These are phyloP conservation scores for Ochotona princeps DNA, from an alignment of 2,113 vertebrate species.

Conservation along the genomic window DNA sequence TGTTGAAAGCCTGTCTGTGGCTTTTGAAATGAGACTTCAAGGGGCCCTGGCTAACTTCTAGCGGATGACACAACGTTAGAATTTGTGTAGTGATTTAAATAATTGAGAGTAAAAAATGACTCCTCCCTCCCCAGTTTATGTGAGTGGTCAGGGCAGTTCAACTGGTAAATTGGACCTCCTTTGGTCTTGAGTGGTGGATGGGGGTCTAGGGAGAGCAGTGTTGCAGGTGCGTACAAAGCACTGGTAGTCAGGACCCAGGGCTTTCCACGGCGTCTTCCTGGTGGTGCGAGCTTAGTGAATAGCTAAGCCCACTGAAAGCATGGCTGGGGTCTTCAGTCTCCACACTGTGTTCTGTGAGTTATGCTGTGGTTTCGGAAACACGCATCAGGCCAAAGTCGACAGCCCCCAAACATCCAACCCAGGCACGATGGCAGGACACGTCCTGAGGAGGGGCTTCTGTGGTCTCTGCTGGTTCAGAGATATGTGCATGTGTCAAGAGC, in stretches of 20 bases:
- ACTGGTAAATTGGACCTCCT: constrained; percentile 41
- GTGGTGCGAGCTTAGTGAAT: constrained; percentile 64
- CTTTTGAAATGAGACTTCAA: neutral
- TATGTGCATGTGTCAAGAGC: neutral
- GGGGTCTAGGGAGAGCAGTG: constrained; percentile 55
- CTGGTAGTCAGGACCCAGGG: neutral
- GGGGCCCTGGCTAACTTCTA: neutral
- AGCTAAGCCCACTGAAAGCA: constrained; percentile 74
- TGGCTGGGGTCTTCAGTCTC: constrained; percentile 53
- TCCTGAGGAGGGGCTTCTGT: neutral
- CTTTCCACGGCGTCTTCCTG: accelerated
- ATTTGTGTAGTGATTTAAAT: accelerated
- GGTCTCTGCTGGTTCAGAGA: constrained; percentile 29
- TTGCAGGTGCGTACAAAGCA: neutral
- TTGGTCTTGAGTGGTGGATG: constrained; percentile 45
- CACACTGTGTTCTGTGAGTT: constrained; percentile 55
- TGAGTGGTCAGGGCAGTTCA: neutral
- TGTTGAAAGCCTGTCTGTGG: neutral
- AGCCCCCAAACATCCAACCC: neutral
- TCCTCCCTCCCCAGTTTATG: neutral
- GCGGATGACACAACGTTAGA: neutral
- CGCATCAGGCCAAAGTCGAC: constrained; percentile 51
- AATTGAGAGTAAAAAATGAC: neutral
- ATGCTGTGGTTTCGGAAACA: constrained; percentile 65
- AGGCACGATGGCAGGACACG: neutral